Evolutionary conservation across 1,140 invertebrate species (phyloP), one percentile per base, ranked within the genome.

Genomic region (Orius insidiosus): DNA sequence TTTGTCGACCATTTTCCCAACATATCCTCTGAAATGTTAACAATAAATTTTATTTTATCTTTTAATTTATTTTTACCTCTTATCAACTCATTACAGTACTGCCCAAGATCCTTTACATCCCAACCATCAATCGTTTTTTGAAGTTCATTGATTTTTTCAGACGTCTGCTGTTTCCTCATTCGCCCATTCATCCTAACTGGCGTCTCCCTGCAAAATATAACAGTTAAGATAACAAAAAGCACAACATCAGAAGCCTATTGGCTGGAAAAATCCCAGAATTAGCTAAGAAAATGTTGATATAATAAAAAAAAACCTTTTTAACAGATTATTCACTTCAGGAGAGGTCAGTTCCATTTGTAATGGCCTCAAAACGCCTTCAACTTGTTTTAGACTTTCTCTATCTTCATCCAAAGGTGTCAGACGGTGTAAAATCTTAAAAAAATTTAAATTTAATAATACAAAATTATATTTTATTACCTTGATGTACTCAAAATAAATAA

Each of bases 61-160:
- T n/a, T n/a, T n/a, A 24, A 24, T 24, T 4, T 24, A 4, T 24
- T 7, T 24, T 24, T 49, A 53, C 50, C 47, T 64, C 85, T 70
- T 47, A 96, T 84, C 63, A 96, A 94, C 66, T 96, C 90, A 63
- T 94, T 95, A 61, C 92, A 97, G 62, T 82, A 88, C 59, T 94
- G 88, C 15, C 85, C 85, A 47, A 90, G 77, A 60, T 95, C 88
- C 60, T 82, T 38, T 81, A 79, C 80, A 61, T 94, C 89, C 88
- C 90, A 97, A 55, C 93, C 90, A 59, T 97, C 92, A 14, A 97
- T 86, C 45, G 79, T 81, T 54, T 77, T 76, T 57, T 95, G 84
- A 42, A 98, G 65, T 60, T 96, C 90, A 55, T 80, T 80, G 53
- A 89, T 85, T 63, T 89, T 90, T 58, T 87, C 78, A 37, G 92